These are phyloP conservation scores for Athene cunicularia DNA, from an alignment of 2,113 vertebrate species.

Conservation along the genomic window DNA sequence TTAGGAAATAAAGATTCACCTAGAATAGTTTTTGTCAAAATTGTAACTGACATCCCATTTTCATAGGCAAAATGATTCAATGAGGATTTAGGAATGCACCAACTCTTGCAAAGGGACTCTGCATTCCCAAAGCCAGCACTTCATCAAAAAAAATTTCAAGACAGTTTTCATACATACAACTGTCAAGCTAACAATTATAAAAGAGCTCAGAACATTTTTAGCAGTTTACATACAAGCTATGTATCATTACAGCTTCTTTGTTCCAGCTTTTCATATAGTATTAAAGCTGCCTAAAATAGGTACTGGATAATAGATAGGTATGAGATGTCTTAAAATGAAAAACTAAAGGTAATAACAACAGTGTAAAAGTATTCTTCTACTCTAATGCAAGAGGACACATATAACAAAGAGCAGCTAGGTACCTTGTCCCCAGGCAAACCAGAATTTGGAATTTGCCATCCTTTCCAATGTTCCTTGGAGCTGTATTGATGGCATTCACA, in stretches of 20 bases:
- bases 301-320: neutral
- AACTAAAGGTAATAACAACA: neutral
- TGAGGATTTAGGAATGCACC: neutral
- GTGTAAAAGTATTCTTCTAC: neutral
- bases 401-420: neutral
- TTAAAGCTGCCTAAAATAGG: neutral
- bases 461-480: constrained; percentile 93
- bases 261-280: neutral
- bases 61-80: neutral
- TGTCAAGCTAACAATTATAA: neutral
- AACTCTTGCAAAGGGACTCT: neutral
- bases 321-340: neutral
- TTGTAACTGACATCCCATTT: neutral
- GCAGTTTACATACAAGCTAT: neutral
- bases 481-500: constrained; percentile 88
- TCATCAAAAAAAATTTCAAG: neutral
- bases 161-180: neutral
- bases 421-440: constrained; percentile 95
- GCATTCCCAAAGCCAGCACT: neutral
- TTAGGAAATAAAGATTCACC: neutral
- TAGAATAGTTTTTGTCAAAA: neutral
- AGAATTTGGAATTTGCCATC: constrained; percentile 97
- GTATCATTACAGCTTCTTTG: neutral
- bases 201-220: neutral
- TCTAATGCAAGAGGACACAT: neutral